These are phyloP conservation scores for Stictocephala bisonia DNA, from an alignment of 2,888 invertebrate genomes.

Conservation along the genomic window DNA sequence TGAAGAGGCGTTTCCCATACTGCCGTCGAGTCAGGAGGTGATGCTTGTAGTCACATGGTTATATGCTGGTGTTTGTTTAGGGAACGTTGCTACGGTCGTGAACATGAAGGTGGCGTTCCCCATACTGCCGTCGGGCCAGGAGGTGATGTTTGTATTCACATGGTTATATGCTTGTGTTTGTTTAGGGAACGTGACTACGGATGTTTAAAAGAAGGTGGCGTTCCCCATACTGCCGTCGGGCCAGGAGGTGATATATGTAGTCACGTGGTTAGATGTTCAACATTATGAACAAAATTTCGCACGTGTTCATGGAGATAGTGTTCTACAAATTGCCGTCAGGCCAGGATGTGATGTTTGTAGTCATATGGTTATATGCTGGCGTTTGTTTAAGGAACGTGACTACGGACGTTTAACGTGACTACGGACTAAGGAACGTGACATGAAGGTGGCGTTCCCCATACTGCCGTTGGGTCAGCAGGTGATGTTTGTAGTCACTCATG, in stretches of 20 bases:
- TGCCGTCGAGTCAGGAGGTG: slow-evolving; percentile 64
- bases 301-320: no score
- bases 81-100: no score
- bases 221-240: slow-evolving; percentile 64
- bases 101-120: no score
- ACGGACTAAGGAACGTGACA: no score
- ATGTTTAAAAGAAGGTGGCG: slow-evolving; percentile 67
- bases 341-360: no score
- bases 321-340: no score
- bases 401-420: slow-evolving; percentile 68
- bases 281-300: no score
- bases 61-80: no score
- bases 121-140: slow-evolving; percentile 63
- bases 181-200: slow-evolving; percentile 67
- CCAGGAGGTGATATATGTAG: slow-evolving; percentile 64
- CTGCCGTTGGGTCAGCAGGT: slow-evolving; percentile 64
- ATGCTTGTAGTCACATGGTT: no score
- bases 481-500: slow-evolving; percentile 62
- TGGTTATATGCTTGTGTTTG: slow-evolving; percentile 39
- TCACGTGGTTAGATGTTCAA: no score
- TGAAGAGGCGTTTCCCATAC: slow-evolving; percentile 66
- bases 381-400: slow-evolving; percentile 66
- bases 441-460: slow-evolving; percentile 66
- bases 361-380: no score
- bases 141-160: slow-evolving; percentile 61